Evolutionary conservation across 2,888 invertebrate genomes (phyloP), one percentile per base, ranked within the genome.

Genomic region (Leptura quadrifasciata): DNA sequence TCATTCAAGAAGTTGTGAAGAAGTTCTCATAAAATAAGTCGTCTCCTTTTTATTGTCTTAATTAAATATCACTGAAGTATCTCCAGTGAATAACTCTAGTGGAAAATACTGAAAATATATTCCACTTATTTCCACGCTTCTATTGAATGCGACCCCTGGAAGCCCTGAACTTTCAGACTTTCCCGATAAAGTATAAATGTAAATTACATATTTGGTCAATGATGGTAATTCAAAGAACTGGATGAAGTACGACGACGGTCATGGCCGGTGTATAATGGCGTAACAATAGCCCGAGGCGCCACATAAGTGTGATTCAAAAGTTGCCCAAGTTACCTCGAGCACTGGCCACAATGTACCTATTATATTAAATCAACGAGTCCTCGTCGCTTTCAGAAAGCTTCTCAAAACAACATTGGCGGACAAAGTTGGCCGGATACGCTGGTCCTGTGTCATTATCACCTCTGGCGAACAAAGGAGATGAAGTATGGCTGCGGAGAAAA

Each of bases 401-500:
- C 85, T 85, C 78, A 84, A 85, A 87, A 87, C 86, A 87, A 86
- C 84, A 85, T 85, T 84, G 86, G 84, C 85, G 85, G 74, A 71
- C 85, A 85, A 86, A 86, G 86, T 87, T 87, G 87, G 86, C 88
- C 88, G 88, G 88, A 88, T 86, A 85, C 82, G 83, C 84, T 85
- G 88, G 86, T 87, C 86, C 88, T 86, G 84, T 86, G 85, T 88
- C 88, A 88, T 88, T 88, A 88, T 88, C 88, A 88, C 88, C 88
- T 88, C 87, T 84, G 82, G 80, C 85, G 87, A 87, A 88, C 88
- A 88, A 88, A 88, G 85, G 87, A 86, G 85, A 87, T 87, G 87
- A 87, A 86, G 85, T 84, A 86, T 86, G 85, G 86, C 83, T 86
- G 86, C 85, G 85, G 87, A 86, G 85, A 87, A 85, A 88, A 87